Conservation (phyloP, 2,113 vertebrate genomes). For the Notechis scutatus region DNA sequence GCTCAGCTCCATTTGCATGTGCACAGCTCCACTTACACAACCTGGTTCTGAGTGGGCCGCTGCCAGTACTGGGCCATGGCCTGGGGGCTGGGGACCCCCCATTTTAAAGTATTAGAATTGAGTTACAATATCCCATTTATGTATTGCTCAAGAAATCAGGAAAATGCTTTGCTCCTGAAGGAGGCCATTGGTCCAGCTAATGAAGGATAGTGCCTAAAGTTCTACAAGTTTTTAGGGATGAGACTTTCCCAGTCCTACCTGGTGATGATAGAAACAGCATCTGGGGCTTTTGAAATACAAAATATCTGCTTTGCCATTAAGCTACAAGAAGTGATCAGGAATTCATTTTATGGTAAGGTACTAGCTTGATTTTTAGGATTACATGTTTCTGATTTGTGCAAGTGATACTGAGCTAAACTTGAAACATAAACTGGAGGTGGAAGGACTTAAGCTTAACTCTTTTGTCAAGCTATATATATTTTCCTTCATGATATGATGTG, state of each 20-base stretch:
- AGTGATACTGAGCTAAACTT: not conserved
- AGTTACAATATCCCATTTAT: not conserved
- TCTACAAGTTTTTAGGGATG: not conserved
- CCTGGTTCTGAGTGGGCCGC: no score
- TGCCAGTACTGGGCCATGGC: no score
- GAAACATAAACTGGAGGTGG: not conserved
- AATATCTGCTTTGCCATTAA: not conserved
- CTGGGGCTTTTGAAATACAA: not conserved
- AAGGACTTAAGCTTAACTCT: not conserved
- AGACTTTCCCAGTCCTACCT: not conserved
- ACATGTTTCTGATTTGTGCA: not conserved
- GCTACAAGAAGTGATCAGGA: not conserved
- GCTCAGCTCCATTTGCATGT: no score
- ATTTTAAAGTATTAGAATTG: not conserved
- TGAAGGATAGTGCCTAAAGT: not conserved
- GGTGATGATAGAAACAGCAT: not conserved
- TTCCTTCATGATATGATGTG: fast-evolving
- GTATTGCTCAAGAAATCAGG: not conserved
- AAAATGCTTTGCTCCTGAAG: not conserved
- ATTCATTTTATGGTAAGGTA: not conserved
- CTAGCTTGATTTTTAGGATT: not conserved
- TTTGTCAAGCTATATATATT: not conserved
- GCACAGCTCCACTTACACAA: no score
- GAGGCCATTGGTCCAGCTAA: not conserved
- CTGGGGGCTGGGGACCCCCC: no score